Conservation (phyloP, 2,888 invertebrate genomes). For the Zhuqinia jingwanae region DNA sequence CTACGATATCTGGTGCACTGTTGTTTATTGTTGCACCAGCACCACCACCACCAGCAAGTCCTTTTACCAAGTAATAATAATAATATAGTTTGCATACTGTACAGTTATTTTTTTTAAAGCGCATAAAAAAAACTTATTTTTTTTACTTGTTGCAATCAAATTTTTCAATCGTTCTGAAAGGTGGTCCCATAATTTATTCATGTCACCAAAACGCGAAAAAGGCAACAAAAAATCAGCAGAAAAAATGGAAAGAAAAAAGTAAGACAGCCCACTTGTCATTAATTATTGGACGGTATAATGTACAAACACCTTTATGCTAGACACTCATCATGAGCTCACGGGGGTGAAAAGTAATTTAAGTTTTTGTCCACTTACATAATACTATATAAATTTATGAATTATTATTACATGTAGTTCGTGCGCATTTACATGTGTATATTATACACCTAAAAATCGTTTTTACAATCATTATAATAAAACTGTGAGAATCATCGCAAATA, state of each 20-base stretch:
- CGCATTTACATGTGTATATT: not conserved
- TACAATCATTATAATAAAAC: conserved; percentile 29
- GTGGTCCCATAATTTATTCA: conserved; percentile 68
- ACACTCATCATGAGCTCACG: not conserved
- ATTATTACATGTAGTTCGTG: too few species aligned
- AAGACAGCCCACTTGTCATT: not conserved
- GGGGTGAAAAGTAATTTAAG: conserved; percentile 42
- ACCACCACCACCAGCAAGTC: not conserved
- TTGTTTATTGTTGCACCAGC: not conserved
- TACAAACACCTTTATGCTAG: too few species aligned
- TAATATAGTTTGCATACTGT: not conserved
- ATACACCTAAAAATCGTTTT: conserved; percentile 26
- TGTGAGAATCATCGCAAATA: conserved; percentile 32
- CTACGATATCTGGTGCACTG: conserved; percentile 5
- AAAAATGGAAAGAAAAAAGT: conserved; percentile 28
- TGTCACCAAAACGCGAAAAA: conserved; percentile 61
- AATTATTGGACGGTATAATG: conserved; percentile 36
- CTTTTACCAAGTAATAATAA: conserved; percentile 22
- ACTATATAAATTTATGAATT: not conserved
- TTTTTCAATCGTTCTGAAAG: conserved; percentile 71
- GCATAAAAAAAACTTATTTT: conserved; percentile 18
- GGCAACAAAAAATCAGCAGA: not conserved
- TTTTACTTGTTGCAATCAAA: conserved; percentile 51
- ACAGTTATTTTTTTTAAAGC: not conserved
- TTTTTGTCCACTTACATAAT: conserved; percentile 44